Conservation (phyloP, 2,888 invertebrate genomes). For the Diaphora mendica region DNA sequence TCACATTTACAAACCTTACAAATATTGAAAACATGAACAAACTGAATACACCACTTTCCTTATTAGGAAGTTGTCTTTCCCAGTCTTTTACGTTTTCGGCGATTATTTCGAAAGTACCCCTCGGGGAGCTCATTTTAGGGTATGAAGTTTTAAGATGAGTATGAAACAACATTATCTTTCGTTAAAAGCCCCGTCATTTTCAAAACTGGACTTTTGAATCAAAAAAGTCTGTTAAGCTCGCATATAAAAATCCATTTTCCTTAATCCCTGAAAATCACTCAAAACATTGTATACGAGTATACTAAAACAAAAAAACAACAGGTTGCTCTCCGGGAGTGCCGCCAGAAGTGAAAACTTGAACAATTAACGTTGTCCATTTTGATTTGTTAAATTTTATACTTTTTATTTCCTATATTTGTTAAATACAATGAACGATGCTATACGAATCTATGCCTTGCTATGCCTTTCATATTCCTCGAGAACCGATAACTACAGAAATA, state of each 20-base stretch:
- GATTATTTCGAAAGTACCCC: constrained; percentile 67
- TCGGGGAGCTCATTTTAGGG: constrained; percentile 50
- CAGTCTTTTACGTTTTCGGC: constrained; percentile 66
- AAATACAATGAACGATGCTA: no score
- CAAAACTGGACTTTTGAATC: constrained; percentile 2
- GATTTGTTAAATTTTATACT: no score
- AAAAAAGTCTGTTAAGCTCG: background rate
- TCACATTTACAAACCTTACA: constrained; percentile 38
- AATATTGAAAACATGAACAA: constrained; percentile 47
- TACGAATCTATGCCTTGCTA: no score
- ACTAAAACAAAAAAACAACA: background rate
- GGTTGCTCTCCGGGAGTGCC: no score
- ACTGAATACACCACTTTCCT: constrained; percentile 57
- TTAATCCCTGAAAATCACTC: background rate
- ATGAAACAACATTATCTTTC: constrained; percentile 23
- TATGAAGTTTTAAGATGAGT: constrained; percentile 48
- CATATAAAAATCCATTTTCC: background rate
- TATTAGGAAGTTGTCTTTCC: constrained; percentile 57
- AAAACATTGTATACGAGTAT: background rate
- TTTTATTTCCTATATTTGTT: no score
- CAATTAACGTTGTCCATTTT: no score
- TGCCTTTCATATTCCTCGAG: no score
- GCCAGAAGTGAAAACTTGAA: no score
- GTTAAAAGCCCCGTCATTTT: constrained; percentile 18
- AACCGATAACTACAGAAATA: no score